Evolutionary conservation across 2,888 invertebrate species (phyloP).

Genomic region (Eupithecia vulgata): DNA sequence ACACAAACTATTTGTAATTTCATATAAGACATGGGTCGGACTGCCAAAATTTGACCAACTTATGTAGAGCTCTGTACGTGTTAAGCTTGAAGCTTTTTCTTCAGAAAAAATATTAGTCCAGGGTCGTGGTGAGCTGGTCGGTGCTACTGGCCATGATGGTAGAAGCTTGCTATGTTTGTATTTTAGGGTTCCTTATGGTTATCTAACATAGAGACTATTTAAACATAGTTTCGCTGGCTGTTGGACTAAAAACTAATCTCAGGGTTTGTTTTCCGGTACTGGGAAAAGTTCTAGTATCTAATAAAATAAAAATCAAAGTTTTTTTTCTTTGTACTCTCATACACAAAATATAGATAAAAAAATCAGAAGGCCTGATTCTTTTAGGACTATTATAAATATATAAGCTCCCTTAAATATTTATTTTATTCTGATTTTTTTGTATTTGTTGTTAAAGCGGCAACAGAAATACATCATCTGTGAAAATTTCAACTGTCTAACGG

Average conservation of each 20-base stretch:
- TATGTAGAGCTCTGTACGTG: conserved; percentile 31
- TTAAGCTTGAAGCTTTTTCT: conserved; percentile 8
- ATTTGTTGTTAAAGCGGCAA: no score
- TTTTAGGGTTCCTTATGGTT: conserved; percentile 21
- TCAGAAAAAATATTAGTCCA: conserved; percentile 39
- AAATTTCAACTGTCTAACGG: no score
- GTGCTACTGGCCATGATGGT: conserved; percentile 30
- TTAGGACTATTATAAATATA: no score
- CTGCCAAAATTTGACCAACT: conserved; percentile 45
- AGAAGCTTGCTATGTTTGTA: conserved; percentile 27
- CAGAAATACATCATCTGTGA: no score
- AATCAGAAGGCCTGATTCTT: no score
- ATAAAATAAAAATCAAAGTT: no score
- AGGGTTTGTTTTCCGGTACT: background rate
- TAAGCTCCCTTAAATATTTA: no score
- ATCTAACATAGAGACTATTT: background rate
- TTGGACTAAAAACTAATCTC: background rate
- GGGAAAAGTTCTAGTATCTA: no score
- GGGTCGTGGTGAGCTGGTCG: conserved; percentile 34
- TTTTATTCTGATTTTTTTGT: no score
- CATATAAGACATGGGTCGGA: conserved; percentile 46
- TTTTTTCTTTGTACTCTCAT: no score
- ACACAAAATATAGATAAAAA: no score
- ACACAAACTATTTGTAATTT: conserved; percentile 48
- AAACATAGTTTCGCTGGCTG: background rate